A percentile compares a stretch with the other conserved stretches of the same genome.
These are phyloP conservation scores for Phyllotreta striolata DNA, from an alignment of 2,888 invertebrate species.

Conservation along the genomic window DNA sequence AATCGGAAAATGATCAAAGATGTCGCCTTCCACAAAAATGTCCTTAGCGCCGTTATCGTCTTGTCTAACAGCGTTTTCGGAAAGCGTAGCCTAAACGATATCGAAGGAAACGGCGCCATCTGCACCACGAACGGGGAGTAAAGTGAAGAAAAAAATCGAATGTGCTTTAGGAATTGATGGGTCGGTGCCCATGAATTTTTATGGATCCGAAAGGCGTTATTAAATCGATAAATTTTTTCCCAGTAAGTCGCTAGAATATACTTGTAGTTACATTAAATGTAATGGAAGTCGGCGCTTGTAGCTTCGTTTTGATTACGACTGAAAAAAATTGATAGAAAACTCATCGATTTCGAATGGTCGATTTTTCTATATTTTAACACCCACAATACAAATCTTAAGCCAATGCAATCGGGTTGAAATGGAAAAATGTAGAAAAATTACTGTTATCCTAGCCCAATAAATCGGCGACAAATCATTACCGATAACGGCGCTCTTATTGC, in stretches of 20 bases:
- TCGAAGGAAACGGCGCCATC: constrained; percentile 35
- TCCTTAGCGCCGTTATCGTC: constrained; percentile 33
- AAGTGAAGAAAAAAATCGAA: constrained; percentile 29
- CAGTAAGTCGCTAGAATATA: constrained; percentile 14
- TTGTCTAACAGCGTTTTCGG: constrained; percentile 33
- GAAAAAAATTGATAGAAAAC: too few species aligned
- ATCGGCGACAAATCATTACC: too few species aligned
- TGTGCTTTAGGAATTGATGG: constrained; percentile 26
- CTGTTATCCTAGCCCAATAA: too few species aligned
- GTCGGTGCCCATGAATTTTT: constrained; percentile 30
- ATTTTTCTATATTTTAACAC: too few species aligned
- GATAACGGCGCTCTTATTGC: too few species aligned
- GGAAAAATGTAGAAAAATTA: too few species aligned
- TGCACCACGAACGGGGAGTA: constrained; percentile 22
- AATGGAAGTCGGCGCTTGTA: neutral
- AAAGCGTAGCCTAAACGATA: constrained; percentile 33
- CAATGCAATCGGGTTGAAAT: too few species aligned
- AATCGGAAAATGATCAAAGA: constrained; percentile 52
- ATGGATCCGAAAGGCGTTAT: constrained; percentile 26
- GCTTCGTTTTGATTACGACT: too few species aligned
- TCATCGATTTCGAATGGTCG: too few species aligned
- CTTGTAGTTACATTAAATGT: constrained; percentile 5
- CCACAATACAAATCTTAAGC: too few species aligned
- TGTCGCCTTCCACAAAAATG: constrained; percentile 34
- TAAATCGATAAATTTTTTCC: constrained; percentile 31